Base-by-base conservation (phyloP, 2,113 vertebrate genomes). In the Daphoenositta chrysoptera region DNA sequence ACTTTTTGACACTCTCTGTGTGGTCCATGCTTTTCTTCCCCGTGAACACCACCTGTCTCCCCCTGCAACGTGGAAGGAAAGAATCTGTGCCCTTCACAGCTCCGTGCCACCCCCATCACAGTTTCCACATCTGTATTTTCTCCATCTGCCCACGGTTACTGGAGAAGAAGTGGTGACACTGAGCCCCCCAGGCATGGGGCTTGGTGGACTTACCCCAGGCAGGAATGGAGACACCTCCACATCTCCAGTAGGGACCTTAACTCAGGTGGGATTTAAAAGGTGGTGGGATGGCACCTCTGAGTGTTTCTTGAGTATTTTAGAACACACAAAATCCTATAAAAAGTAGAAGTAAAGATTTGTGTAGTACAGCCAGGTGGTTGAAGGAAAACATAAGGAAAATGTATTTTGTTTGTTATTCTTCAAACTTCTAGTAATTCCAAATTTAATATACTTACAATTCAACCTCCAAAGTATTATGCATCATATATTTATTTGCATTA, bases 131-230 rank as follows among this genome's bases (percentile, higher is more conserved):
- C 40, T 75, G 7, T 27, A 10, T 68, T 68, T 90, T 48, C n/a
- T 76, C 53, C 23, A 30, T 35, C 40, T 70, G 19, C 42, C 30
- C 53, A 11, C 0, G 0, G 8, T 31, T 53, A 15, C 13, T 11
- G 26, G 16, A 79, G 12, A 23, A 81, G 24, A 37, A 63, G 6
- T 20, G 7, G 12, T 24, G 24, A 47, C 23, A 42, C 2, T 2
- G 28, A 53, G 23, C 12, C 22, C 5, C 10, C 2, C 5, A 3
- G 26, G 5, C 7, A 19, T 0, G 0, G 8, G 23, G 3, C 10
- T 81, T 47, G 14, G 44, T 65, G 50, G n/a, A 48, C 15, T 50
- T 11, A 31, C 1, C 10, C 30, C 35, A 11, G 10, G 15, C 21
- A 64, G 48, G 12, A 71, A 63, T 21, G 6, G 39, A 60, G 48